Percentiles rank a stretch among this genome's conserved stretches.
phyloP scores from a whole-genome alignment of 2,113 vertebrate species.

The Peucedramus taeniatus region DNA sequence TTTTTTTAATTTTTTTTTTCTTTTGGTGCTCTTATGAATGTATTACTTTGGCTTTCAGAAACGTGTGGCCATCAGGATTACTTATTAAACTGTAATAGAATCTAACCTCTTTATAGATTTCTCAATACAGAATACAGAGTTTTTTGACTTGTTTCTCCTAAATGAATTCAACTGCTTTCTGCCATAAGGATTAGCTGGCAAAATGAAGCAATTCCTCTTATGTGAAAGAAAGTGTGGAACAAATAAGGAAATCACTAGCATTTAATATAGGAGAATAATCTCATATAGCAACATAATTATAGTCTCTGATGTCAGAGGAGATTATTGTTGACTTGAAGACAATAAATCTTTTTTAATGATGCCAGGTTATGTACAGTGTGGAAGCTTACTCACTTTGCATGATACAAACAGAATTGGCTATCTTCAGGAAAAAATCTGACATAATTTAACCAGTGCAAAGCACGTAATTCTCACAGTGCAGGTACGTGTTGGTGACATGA shows the following conservation, averaged over 20 bases:
- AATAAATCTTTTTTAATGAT: neutral
- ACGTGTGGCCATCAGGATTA: neutral
- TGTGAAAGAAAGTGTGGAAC: neutral
- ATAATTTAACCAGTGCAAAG: neutral
- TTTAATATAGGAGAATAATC: neutral
- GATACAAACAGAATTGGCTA: neutral
- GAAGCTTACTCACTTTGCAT: neutral
- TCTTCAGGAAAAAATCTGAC: neutral
- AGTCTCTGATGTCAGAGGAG: neutral
- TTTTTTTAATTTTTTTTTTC: neutral
- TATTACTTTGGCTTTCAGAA: neutral
- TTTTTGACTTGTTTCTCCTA: neutral
- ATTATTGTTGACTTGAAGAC: neutral
- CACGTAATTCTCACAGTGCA: neutral
- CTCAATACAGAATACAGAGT: neutral
- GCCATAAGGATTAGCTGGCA: neutral
- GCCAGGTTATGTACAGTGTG: neutral
- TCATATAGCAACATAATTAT: neutral
- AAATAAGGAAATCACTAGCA: neutral
- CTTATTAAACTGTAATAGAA: neutral
- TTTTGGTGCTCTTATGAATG: neutral
- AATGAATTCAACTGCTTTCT: neutral
- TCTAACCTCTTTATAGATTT: neutral
- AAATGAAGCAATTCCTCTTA: neutral
- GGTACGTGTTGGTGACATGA: rapidly evolving